Base-by-base conservation (phyloP, 2,888 invertebrate species). In the Autographa gamma region DNA sequence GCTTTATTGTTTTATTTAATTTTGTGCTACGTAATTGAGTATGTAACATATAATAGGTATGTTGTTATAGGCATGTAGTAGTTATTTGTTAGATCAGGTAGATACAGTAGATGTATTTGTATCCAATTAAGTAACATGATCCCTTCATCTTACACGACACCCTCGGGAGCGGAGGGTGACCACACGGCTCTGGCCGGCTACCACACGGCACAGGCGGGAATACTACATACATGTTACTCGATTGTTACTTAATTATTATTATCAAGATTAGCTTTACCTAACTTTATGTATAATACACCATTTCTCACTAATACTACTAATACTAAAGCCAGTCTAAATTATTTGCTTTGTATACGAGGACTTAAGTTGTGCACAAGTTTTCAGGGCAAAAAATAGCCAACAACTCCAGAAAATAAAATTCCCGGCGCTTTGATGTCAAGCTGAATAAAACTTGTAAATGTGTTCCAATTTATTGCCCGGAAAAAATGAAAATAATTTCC, bases 401-500 rank as follows among this genome's bases (percentile, higher is more conserved):
- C 48, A 7, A n/a, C 48, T 16, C n/a, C 0, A 48, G 6, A 48
- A n/a, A 48, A 16, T 48, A 48, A n/a, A 48, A n/a, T n/a, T 48
- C 48, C 5, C 14, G n/a, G 1, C n/a, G n/a, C 48, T 48, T 48
- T 48, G n/a, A 48, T 48, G 48, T 48, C 48, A 48, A n/a, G n/a
- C n/a, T 48, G 43, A 48, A 48, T 48, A 48, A n/a, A 48, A 48
- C 48, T 48, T 48, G 48, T 48, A n/a, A 48, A 48, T 48, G 48
- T 48, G 48, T 48, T 48, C 48, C 48, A 48, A 48, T 48, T 48
- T 48, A 48, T 41, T 63, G 52, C 6, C 18, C 25, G 48, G 32
- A 32, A 31, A 43, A 14, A 43, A 58, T 60, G n/a, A 66, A 34
- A 61, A 54, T 41, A 68, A 68, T 61, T 62, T 60, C n/a, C 66